Evolutionary conservation across 2,113 vertebrate species (phyloP), one percentile per base, ranked within the genome.

Genomic region (Esox niger): DNA sequence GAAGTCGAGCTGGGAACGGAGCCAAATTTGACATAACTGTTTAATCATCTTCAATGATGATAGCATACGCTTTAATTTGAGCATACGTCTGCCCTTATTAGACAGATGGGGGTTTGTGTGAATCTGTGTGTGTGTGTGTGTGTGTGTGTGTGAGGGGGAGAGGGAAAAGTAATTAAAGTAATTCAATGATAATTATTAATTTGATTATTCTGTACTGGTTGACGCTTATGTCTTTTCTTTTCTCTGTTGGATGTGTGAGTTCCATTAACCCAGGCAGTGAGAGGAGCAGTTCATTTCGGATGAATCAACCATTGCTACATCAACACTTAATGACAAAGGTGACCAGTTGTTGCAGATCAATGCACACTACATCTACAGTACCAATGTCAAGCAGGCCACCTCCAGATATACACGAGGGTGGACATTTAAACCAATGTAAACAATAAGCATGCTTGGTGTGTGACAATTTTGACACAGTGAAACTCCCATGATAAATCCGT

Each of bases 31-130:
- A 76, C 56, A 73, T 69, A 77, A 82, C 82, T 83, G 75, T 87
- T 81, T 82, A 84, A 86, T 86, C 79, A 87, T 79, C 73, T 73
- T 74, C 65, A 62, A 38, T 65, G 60, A 84, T 71, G 62, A 79
- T 66, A 85, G 64, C 83, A 86, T 88, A 86, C 82, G 84, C 60
- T 88, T 84, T 64, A 60, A 69, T 82, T 84, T 81, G 72, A 69
- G 49, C 83, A 66, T 66, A 76, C 72, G 70, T 77, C 86, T 73
- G 75, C 82, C 76, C 74, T 78, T 81, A 87, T 86, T 86, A 88
- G 71, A 84, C 84, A 83, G 85, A 84, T 87, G 83, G 82, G 72
- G 25, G 69, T 65, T 32, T 66, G 13, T 74, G 56, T 1, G 43
- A 62, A 62, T 74, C 68, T 64, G 55, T 72, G 46, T 69, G 74